phyloP scores from a whole-genome alignment of 2,113 vertebrate species.

The Scatophagus argus region DNA sequence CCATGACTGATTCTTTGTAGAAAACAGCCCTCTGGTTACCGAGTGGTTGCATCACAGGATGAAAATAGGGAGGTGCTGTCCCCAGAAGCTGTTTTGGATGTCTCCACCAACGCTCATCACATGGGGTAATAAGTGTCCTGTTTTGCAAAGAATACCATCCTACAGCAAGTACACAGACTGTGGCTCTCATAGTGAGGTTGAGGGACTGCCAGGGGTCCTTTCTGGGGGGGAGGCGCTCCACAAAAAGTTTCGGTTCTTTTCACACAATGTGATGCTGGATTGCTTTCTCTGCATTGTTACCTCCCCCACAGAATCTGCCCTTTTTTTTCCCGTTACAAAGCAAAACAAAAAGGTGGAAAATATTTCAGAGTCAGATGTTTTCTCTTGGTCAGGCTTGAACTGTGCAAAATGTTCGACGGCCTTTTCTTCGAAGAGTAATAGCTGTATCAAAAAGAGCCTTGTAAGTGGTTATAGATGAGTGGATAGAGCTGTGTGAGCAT shows the following conservation, averaged over 20 bases:
- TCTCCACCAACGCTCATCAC: constrained; percentile 31
- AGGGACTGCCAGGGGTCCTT: neutral
- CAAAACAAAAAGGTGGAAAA: neutral
- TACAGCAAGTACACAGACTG: neutral
- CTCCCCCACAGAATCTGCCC: too few relatives aligned
- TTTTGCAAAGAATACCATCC: constrained; percentile 24
- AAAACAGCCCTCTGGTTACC: constrained; percentile 47
- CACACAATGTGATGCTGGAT: neutral
- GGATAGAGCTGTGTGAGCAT: neutral
- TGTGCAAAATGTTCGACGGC: neutral
- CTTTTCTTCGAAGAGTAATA: neutral
- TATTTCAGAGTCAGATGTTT: neutral
- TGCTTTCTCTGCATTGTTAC: neutral
- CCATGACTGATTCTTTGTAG: constrained; percentile 14
- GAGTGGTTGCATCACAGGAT: constrained; percentile 58
- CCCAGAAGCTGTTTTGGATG: constrained; percentile 22
- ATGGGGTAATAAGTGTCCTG: constrained; percentile 20
- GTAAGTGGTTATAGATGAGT: neutral
- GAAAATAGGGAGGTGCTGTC: constrained; percentile 40
- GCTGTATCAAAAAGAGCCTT: neutral
- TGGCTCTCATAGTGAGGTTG: neutral
- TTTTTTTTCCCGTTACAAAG: too few relatives aligned
- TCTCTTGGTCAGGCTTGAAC: neutral
- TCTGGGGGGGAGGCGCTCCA: too few relatives aligned
- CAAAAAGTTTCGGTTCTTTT: neutral